These are phyloP conservation scores for Daboia siamensis DNA, from an alignment of 2,113 vertebrate genomes.

Conservation along the genomic window DNA sequence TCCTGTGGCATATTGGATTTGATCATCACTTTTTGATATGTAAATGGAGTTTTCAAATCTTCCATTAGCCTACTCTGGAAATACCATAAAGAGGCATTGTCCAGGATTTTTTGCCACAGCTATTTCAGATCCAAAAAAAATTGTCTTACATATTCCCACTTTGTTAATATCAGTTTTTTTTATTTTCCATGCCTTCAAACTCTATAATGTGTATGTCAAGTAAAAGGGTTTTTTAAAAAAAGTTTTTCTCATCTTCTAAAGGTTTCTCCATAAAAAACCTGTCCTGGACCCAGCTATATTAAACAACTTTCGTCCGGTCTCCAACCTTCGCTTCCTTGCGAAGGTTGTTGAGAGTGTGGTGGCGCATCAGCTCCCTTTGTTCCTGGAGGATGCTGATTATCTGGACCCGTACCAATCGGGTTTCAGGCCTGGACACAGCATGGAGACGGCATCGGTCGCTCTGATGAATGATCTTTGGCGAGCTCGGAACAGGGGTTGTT, in stretches of 20 bases:
- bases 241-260: not conserved
- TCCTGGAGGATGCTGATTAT: no score
- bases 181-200: not conserved
- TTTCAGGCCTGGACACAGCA: no score
- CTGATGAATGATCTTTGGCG: no score
- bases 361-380: no score
- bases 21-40: not conserved
- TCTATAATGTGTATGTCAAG: not conserved
- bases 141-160: not conserved
- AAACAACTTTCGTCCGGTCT: no score
- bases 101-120: not conserved
- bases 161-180: not conserved
- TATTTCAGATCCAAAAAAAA: not conserved
- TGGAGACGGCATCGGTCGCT: no score
- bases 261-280: not conserved
- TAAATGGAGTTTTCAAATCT: not conserved
- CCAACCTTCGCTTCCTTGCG: no score
- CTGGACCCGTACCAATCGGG: no score
- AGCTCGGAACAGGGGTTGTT: no score
- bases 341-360: no score
- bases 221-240: not conserved
- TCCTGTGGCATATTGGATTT: not conserved
- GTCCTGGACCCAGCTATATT: no score
- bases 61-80: not conserved
- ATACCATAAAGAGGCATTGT: not conserved